These are phyloP conservation scores for Ephialtes manifestator DNA, from an alignment of 2,888 invertebrate genomes.

Conservation along the genomic window DNA sequence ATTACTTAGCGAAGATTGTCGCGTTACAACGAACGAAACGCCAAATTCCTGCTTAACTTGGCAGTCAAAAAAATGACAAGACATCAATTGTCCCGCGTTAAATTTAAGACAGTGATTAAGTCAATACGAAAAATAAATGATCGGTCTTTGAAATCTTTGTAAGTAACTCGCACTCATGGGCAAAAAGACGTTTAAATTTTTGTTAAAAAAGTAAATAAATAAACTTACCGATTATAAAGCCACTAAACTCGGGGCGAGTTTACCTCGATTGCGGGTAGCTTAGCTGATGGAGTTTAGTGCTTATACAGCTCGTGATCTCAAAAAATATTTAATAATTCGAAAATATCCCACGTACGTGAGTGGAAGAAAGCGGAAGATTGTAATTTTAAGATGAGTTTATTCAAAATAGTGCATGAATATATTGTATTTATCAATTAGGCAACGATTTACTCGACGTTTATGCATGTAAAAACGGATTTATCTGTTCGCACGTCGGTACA, in stretches of 20 bases:
- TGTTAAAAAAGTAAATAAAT: constrained; percentile 26
- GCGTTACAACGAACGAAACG: constrained; percentile 25
- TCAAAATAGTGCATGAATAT: constrained; percentile 67
- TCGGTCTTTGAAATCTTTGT: constrained; percentile 46
- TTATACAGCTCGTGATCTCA: constrained; percentile 84
- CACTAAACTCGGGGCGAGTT: constrained; percentile 39
- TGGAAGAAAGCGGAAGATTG: constrained; percentile 38
- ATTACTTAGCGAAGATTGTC: not conserved
- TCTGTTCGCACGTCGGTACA: constrained; percentile 3
- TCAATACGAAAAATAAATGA: not conserved
- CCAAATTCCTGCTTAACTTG: constrained; percentile 14
- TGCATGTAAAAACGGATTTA: constrained; percentile 4
- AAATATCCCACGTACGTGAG: constrained; percentile 37
- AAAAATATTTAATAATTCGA: constrained; percentile 73
- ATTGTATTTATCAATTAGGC: constrained; percentile 54
- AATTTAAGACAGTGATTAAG: not conserved
- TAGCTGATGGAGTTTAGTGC: constrained; percentile 73
- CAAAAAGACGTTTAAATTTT: constrained; percentile 18
- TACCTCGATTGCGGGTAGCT: constrained; percentile 45
- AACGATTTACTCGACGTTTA: constrained; percentile 18
- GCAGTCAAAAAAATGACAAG: not conserved
- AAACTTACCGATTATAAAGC: constrained; percentile 29
- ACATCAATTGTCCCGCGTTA: not conserved
- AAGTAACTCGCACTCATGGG: constrained; percentile 15
- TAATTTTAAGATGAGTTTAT: constrained; percentile 36